These are phyloP conservation scores for Wiebesia pumilae DNA, from an alignment of 1,140 invertebrate genomes.

Conservation along the genomic window DNA sequence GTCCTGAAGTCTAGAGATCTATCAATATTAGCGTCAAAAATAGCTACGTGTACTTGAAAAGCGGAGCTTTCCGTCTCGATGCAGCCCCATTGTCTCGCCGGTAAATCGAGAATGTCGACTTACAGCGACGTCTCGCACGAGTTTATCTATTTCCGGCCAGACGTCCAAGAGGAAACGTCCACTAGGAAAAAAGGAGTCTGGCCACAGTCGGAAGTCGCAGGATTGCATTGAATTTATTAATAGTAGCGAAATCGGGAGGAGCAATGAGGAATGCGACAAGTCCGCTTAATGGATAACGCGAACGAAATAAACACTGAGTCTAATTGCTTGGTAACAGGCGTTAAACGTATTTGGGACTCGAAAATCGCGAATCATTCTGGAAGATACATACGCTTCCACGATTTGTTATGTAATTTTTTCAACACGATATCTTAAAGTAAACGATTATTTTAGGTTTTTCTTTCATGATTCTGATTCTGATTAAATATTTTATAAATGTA, in stretches of 20 bases:
- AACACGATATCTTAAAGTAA: too few species aligned
- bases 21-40: neutral
- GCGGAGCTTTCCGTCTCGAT: neutral
- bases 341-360: neutral
- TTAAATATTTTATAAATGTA: neutral
- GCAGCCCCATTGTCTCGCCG: neutral
- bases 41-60: neutral
- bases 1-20: neutral
- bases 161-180: neutral
- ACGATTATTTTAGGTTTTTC: too few species aligned
- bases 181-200: neutral
- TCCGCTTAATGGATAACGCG: neutral
- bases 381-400: too few species aligned
- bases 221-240: neutral
- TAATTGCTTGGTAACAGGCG: neutral
- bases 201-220: neutral
- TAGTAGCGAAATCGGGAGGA: neutral
- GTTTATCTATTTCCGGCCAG: slow-evolving; percentile 42
- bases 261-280: neutral
- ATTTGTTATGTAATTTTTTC: too few species aligned
- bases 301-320: neutral
- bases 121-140: neutral
- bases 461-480: too few species aligned
- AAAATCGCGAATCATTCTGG: too few species aligned
- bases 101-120: neutral